These are phyloP conservation scores for Mesoclemmys tuberculata DNA, from an alignment of 2,113 vertebrate genomes.

Conservation along the genomic window DNA sequence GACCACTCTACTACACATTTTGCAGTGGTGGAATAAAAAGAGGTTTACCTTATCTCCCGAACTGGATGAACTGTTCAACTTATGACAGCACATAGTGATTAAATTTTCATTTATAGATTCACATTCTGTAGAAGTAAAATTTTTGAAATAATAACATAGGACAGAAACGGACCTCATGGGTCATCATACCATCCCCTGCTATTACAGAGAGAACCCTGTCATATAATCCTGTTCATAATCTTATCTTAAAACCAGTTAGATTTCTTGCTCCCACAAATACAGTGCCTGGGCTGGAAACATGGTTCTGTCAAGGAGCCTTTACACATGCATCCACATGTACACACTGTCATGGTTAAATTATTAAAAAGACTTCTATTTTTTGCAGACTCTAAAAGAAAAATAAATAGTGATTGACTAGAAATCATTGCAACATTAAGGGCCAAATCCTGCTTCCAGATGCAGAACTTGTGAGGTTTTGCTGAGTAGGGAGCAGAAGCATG, in stretches of 20 bases:
- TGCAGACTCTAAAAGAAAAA: background rate
- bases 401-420: background rate
- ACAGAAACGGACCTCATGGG: background rate
- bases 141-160: background rate
- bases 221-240: background rate
- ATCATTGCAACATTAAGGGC: background rate
- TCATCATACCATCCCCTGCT: background rate
- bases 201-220: background rate
- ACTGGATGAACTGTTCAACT: background rate
- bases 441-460: background rate
- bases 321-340: background rate
- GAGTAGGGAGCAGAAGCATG: background rate
- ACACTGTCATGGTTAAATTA: background rate
- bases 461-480: background rate
- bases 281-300: background rate
- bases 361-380: background rate
- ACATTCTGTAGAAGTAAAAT: background rate
- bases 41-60: background rate
- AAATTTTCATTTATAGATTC: background rate
- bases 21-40: background rate
- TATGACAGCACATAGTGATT: background rate
- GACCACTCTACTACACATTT: background rate
- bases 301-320: background rate
- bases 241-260: background rate
- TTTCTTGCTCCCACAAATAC: background rate